These are phyloP conservation scores for Hoplias malabaricus DNA, from an alignment of 2,113 vertebrate genomes.

Conservation along the genomic window DNA sequence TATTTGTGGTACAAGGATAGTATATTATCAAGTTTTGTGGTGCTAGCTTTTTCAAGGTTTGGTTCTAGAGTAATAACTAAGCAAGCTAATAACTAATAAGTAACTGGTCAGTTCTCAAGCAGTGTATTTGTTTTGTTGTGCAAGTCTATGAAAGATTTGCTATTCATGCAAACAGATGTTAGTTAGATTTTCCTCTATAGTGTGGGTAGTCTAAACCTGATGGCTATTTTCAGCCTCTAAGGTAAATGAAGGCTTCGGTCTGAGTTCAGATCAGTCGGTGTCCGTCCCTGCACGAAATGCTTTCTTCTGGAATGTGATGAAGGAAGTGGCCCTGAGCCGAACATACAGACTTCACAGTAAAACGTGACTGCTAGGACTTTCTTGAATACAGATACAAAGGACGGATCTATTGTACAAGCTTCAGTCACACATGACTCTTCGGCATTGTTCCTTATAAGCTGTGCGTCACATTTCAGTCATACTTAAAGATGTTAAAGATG, in stretches of 20 bases:
- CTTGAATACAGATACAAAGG: neutral
- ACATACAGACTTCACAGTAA: neutral
- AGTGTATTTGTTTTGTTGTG: neutral
- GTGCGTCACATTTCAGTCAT: neutral
- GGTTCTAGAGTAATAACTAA: too few relatives aligned
- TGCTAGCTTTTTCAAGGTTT: too few relatives aligned
- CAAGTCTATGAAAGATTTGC: neutral
- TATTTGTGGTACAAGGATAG: too few relatives aligned
- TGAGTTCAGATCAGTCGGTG: neutral
- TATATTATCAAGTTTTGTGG: too few relatives aligned
- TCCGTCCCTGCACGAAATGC: neutral
- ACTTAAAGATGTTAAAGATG: neutral
- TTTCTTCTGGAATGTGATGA: constrained; percentile 18
- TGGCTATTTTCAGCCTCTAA: constrained; percentile 40
- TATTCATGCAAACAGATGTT: neutral
- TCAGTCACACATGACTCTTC: neutral
- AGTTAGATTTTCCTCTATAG: neutral
- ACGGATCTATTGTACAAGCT: constrained; percentile 7
- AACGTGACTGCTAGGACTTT: constrained; percentile 7
- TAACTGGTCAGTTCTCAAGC: constrained; percentile 12
- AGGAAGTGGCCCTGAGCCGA: constrained; percentile 35
- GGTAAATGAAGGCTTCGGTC: constrained; percentile 22
- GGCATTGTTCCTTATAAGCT: neutral
- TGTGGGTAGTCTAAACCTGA: constrained; percentile 3
- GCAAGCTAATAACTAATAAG: too few relatives aligned